phyloP scores from a whole-genome alignment of 92 coral and sea anemone genomes.

The Epizoanthus ramosus region DNA sequence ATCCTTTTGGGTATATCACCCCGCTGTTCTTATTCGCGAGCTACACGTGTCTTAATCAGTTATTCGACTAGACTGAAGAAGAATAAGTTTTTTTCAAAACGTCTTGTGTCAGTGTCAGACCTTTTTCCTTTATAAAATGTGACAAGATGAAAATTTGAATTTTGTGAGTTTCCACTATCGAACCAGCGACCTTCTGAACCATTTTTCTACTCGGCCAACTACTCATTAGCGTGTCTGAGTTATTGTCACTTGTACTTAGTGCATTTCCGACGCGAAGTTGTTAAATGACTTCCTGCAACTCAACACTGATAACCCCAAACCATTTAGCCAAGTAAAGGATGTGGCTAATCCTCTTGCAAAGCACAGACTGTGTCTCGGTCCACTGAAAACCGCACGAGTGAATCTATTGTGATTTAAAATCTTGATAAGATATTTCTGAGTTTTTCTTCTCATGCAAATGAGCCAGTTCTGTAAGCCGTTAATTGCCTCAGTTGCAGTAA shows the following conservation, averaged over 20 bases:
- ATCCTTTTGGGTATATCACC: too few relatives aligned
- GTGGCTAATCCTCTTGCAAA: not conserved
- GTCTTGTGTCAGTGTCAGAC: too few relatives aligned
- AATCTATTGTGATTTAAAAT: constrained; percentile 23
- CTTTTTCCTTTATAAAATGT: too few relatives aligned
- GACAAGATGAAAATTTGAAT: too few relatives aligned
- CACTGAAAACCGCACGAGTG: constrained; percentile 4
- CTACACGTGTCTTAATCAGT: too few relatives aligned
- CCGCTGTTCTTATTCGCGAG: too few relatives aligned
- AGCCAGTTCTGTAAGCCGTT: constrained; percentile 1
- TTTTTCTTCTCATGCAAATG: constrained; percentile 20
- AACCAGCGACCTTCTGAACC: not conserved
- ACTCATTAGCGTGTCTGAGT: constrained; percentile 1
- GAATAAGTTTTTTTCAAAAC: too few relatives aligned
- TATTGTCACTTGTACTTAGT: not conserved
- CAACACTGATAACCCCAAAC: not conserved
- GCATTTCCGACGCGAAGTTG: constrained; percentile 25
- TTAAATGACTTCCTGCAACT: not conserved
- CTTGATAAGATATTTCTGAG: constrained; percentile 17
- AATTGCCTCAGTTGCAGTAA: constrained; percentile 3
- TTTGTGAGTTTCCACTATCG: too few relatives aligned
- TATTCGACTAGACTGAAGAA: too few relatives aligned
- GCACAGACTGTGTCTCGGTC: too few relatives aligned
- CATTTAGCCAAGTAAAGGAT: constrained; percentile 6
- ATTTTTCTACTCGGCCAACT: not conserved